Base-by-base conservation (phyloP, 2,888 invertebrate species). In the Iphiclides podalirius region DNA sequence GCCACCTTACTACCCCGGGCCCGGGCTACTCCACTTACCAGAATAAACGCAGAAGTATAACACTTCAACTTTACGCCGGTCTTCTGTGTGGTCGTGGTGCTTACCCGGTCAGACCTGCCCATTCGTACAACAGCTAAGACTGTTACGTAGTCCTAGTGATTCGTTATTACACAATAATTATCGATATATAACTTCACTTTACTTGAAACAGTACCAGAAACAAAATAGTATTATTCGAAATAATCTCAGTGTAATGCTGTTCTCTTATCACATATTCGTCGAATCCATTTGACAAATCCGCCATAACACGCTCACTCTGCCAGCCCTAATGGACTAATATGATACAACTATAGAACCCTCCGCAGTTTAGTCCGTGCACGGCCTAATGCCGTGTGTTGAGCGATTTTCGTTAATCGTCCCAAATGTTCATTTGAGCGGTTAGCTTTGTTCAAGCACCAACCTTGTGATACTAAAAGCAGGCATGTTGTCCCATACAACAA, bases 331-430 rank as follows among this genome's bases (percentile, higher is more conserved):
- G 38, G 31, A 33, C 33, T 15, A 40, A 40, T 16, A n/a, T 16
- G 20, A 40, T 40, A 47, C 34, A 12, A 17, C 33, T 20, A 2
- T 1, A 59, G 57, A 64, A 69, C 72, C 72, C 75, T 75, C 74
- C 13, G 4, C 4, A 28, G 7, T 41, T 34, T 17, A 42, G 52
- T 50, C 42, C 46, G 43, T 40, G 31, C 51, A 40, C 44, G 45
- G 38, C 47, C 26, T 48, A 40, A 50, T 52, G 44, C 52, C 45
- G 50, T 45, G 48, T 37, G 42, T 37, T 31, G 31, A 37, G 42
- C 42, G 48, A 48, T 48, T 48, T 42, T 31, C 48, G 42, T 33
- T 48, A 48, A 48, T 48, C 48, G 42, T 37, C 20, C 33, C 37
- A 42, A 48, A 42, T 48, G 26, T 48, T 37, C 48, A 15, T 48